Percentiles rank a stretch among this genome's conserved stretches.
Evolutionary conservation across 2,797 vertebrate species (phyloP).

Genomic region (Nothura maculosa): DNA sequence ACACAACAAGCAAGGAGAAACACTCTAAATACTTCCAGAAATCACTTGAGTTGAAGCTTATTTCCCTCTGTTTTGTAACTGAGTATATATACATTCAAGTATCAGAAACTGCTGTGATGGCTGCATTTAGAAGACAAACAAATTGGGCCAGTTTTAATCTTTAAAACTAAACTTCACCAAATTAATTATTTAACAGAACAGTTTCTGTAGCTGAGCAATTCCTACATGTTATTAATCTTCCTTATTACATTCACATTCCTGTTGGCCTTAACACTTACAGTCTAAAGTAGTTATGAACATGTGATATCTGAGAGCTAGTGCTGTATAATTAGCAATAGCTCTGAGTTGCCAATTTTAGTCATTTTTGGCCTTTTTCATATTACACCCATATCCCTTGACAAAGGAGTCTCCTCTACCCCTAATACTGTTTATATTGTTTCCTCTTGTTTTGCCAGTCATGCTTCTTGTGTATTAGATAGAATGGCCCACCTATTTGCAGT

Average conservation of each 20-base stretch:
- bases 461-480: background rate
- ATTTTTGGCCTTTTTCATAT: background rate
- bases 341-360: background rate
- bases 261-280: background rate
- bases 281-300: background rate
- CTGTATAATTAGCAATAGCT: fast-evolving
- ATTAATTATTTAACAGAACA: background rate
- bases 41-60: background rate
- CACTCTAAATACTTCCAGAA: background rate
- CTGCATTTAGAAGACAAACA: background rate
- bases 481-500: background rate
- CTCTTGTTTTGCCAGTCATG: background rate
- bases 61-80: background rate
- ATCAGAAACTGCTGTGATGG: background rate
- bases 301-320: background rate
- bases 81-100: background rate
- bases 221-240: background rate
- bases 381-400: too few species aligned
- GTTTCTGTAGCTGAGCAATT: background rate
- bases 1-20: background rate
- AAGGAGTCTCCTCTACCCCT: background rate
- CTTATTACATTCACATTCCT: background rate
- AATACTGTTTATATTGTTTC: background rate
- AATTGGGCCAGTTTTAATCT: background rate
- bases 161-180: background rate